A percentile compares a stretch with the other conserved stretches of the same genome.
phyloP scores from a whole-genome alignment of 2,797 vertebrate genomes.

The Phrynocephalus forsythii region DNA sequence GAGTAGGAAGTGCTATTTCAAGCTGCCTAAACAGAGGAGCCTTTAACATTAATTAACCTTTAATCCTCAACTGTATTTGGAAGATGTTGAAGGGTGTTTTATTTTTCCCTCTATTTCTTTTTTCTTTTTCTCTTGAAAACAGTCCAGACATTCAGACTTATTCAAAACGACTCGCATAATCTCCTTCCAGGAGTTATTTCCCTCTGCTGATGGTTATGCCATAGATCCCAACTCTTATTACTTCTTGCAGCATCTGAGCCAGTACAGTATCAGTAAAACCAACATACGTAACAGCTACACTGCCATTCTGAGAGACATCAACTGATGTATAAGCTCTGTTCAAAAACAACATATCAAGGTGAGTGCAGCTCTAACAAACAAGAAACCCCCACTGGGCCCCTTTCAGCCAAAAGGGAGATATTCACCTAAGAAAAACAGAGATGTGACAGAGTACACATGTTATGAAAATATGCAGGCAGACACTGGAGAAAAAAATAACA shows the following conservation, averaged over 20 bases:
- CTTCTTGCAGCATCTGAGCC: conserved; percentile 59
- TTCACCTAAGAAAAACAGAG: conserved; percentile 82
- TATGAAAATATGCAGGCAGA: conserved; percentile 81
- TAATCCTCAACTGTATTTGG: conserved; percentile 23
- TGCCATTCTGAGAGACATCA: conserved; percentile 56
- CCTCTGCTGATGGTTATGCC: conserved; percentile 57
- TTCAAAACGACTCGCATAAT: conserved; percentile 2
- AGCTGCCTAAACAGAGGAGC: conserved; percentile 51
- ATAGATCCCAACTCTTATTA: conserved; percentile 50
- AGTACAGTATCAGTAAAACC: conserved; percentile 69
- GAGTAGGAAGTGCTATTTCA: conserved; percentile 61
- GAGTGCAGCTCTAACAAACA: conserved; percentile 69
- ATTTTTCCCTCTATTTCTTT: conserved; percentile 23
- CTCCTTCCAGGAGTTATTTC: conserved; percentile 36
- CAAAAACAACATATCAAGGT: conserved; percentile 72
- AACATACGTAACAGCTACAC: conserved; percentile 61
- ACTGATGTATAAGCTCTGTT: conserved; percentile 53
- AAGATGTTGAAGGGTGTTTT: conserved; percentile 21
- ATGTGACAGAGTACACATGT: conserved; percentile 81
- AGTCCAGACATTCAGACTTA: conserved; percentile 24
- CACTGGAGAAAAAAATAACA: conserved; percentile 82
- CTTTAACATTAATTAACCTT: conserved; percentile 47
- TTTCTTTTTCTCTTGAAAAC: conserved; percentile 34
- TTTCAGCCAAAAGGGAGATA: conserved; percentile 76
- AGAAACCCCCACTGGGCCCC: conserved; percentile 63